phyloP scores from a whole-genome alignment of 2,888 invertebrate genomes.

The Augiades crinisus region DNA sequence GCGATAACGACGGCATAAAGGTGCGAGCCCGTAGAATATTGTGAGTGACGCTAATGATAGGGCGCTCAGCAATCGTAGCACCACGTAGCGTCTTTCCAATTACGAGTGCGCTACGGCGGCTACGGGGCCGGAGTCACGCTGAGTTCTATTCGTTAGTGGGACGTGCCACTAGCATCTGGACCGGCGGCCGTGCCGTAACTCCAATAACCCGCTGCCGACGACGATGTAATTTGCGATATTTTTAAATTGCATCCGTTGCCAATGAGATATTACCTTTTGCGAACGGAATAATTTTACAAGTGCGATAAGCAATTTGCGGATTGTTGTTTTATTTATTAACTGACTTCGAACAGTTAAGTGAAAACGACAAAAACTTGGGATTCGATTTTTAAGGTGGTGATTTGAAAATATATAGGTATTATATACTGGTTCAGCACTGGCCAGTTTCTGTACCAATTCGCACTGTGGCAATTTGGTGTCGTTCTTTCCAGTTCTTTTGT shows the following conservation, averaged over 20 bases:
- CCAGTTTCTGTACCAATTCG: too few species aligned
- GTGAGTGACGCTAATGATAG: slow-evolving; percentile 79
- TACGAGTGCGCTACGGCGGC: slow-evolving; percentile 48
- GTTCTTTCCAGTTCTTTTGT: too few species aligned
- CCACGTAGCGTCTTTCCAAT: slow-evolving; percentile 68
- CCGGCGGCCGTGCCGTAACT: slow-evolving; percentile 47
- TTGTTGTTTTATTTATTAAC: too few species aligned
- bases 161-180: slow-evolving; percentile 70
- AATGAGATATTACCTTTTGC: slow-evolving; percentile 16
- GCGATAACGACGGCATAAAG: slow-evolving; percentile 21
- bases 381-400: too few species aligned
- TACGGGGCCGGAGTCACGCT: slow-evolving; percentile 57
- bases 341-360: too few species aligned
- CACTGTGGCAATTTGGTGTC: too few species aligned
- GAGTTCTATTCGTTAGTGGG: slow-evolving; percentile 70
- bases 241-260: slow-evolving; percentile 24
- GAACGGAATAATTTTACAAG: neutral
- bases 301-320: neutral
- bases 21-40: slow-evolving; percentile 25
- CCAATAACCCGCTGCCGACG: slow-evolving; percentile 56
- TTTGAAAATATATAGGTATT: too few species aligned
- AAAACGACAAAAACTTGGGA: too few species aligned
- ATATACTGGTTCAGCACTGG: too few species aligned
- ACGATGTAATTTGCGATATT: slow-evolving; percentile 25
- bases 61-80: slow-evolving; percentile 56